Evolutionary conservation across 2,888 invertebrate species (phyloP), one percentile per base, ranked within the genome.

Genomic region (Mythimna albipuncta): DNA sequence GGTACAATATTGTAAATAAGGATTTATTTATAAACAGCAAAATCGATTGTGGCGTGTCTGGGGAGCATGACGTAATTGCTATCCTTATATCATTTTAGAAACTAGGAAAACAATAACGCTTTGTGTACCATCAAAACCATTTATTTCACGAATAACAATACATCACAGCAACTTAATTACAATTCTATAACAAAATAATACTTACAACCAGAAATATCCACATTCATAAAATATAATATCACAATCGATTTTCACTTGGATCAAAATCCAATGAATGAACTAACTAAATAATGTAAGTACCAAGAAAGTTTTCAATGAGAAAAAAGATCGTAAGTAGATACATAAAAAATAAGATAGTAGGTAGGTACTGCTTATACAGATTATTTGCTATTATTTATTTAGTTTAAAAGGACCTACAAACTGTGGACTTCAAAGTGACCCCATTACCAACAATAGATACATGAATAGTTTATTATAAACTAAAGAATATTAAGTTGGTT

Each of bases 181-280:
- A 79, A 62, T 64, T 81, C 69, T 75, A 79, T 75, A 77, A 79
- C 72, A 81, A 81, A 75, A 81, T 77, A 87, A 84, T 85, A 84
- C 81, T 84, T 85, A 87, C 61, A 78, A 77, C 75, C 84, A 81
- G 72, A 87, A 84, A 73, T 76, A 81, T 72, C 38, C 55, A 79
- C 70, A 64, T 73, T 67, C 64, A 75, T 72, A 74, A 85, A 80
- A 82, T 59, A 63, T 84, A 86, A 83, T 87, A 87, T 87, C 86
- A 87, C 86, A 83, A 81, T 83, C 63, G 81, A 87, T 86, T 87
- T 87, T 50, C 55, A 83, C 57, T 75, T 83, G 71, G 68, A 82
- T 75, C 32, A 6, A 26, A 77, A 77, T 77, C 75, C 47, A 47
- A 47, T 16, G 44, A 85, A 68, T 44, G n/a, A 64, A 72, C n/a